Conservation (phyloP, 1,140 invertebrate species). For the Zaprionus kolodkinae region DNA sequence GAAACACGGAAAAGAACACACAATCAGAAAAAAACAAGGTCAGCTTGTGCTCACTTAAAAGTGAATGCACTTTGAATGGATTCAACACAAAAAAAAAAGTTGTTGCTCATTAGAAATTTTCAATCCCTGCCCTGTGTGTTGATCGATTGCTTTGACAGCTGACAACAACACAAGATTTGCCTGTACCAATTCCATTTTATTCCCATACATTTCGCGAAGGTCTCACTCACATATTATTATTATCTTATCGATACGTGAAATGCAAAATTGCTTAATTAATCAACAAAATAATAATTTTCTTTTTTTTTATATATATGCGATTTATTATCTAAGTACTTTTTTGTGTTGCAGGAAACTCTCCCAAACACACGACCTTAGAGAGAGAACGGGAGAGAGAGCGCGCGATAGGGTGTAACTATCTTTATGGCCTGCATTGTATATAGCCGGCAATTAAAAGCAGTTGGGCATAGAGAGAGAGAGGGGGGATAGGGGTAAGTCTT, state of each 20-base stretch:
- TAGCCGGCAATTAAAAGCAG: not conserved
- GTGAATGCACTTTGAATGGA: conserved; percentile 6
- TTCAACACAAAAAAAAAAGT: not conserved
- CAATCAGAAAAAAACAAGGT: not conserved
- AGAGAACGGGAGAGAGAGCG: too few species aligned
- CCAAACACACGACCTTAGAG: not conserved
- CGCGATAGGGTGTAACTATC: not conserved
- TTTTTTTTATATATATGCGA: not conserved
- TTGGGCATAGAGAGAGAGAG: not conserved
- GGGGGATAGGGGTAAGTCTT: not conserved
- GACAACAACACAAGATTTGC: not conserved
- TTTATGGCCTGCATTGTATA: conserved; percentile 13
- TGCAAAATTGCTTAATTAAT: conserved; percentile 45
- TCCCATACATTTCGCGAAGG: not conserved
- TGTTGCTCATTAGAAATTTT: not conserved
- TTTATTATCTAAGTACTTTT: conserved; percentile 39
- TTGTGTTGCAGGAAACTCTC: conserved; percentile 30
- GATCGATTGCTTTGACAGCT: conserved; percentile 4
- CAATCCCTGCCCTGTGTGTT: not conserved
- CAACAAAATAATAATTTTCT: conserved; percentile 5
- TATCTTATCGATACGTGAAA: conserved; percentile 36
- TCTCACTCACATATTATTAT: not conserved
- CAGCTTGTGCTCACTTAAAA: not conserved
- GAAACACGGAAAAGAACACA: not conserved
- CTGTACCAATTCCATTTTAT: conserved; percentile 11